Evolutionary conservation across 2,113 vertebrate species (phyloP).

Genomic region (Leptobrachium ailaonicum): DNA sequence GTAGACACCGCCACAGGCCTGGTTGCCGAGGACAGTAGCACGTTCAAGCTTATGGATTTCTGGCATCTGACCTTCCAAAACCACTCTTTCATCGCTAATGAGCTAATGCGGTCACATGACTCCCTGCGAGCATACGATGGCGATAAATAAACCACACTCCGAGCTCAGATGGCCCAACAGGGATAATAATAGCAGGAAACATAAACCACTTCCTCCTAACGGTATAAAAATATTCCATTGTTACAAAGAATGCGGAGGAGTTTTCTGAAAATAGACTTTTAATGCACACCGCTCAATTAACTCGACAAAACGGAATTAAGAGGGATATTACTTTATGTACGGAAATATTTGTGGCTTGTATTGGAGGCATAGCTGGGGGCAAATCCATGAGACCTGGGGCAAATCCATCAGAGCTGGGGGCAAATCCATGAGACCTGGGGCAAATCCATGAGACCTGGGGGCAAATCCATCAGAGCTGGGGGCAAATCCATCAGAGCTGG

Average conservation of each 20-base stretch:
- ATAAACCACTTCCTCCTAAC: constrained; percentile 13
- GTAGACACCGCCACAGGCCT: not conserved
- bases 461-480: too few relatives aligned
- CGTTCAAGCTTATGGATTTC: not conserved
- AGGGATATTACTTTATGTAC: too few relatives aligned
- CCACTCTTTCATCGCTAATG: constrained; percentile 2
- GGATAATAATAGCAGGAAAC: constrained; percentile 19
- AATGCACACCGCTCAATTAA: too few relatives aligned
- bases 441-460: too few relatives aligned
- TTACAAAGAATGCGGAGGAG: not conserved
- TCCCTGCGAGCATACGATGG: not conserved
- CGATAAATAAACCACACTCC: constrained; percentile 3
- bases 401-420: too few relatives aligned
- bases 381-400: too few relatives aligned
- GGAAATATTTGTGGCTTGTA: too few relatives aligned
- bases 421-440: too few relatives aligned
- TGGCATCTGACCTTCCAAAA: not conserved
- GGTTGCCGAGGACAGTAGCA: not conserved
- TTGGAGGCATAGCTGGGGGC: too few relatives aligned
- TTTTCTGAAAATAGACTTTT: too few relatives aligned
- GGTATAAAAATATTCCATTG: not conserved
- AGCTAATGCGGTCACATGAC: not conserved
- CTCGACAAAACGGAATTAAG: too few relatives aligned
- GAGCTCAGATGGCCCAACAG: not conserved
- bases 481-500: too few relatives aligned